Evolutionary conservation across 2,113 vertebrate genomes (phyloP).

Genomic region (Stigmatopora nigra): DNA sequence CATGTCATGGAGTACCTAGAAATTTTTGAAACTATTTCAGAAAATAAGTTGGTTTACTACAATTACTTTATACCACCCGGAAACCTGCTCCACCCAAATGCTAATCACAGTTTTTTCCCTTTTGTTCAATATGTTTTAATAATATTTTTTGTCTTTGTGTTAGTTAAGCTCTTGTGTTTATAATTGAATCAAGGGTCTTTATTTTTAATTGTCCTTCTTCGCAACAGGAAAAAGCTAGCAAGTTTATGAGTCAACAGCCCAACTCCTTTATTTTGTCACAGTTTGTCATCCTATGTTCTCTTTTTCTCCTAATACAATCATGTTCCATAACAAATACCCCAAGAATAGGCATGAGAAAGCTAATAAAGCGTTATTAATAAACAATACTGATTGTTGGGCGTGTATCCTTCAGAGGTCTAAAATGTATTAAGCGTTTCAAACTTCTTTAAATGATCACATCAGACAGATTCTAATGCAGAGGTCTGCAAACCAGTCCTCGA

Average conservation of each 20-base stretch:
- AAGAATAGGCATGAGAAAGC: not conserved
- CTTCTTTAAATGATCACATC: not conserved
- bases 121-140: too few relatives aligned
- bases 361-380: not conserved
- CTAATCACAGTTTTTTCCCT: too few relatives aligned
- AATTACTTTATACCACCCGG: too few relatives aligned
- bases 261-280: conserved; percentile 1
- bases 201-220: not conserved
- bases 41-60: too few relatives aligned
- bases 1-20: too few relatives aligned
- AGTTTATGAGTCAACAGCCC: conserved; percentile 3
- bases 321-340: not conserved
- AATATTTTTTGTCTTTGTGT: too few relatives aligned
- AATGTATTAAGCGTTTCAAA: not conserved
- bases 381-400: not conserved
- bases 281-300: not conserved
- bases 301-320: not conserved
- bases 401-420: not conserved
- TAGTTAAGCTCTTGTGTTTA: too few relatives aligned
- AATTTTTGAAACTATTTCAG: too few relatives aligned
- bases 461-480: not conserved
- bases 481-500: too few relatives aligned
- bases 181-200: not conserved
- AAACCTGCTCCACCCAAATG: too few relatives aligned
- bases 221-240: not conserved